phyloP scores from a whole-genome alignment of 2,113 vertebrate genomes.

The Colistium nudipinnis region DNA sequence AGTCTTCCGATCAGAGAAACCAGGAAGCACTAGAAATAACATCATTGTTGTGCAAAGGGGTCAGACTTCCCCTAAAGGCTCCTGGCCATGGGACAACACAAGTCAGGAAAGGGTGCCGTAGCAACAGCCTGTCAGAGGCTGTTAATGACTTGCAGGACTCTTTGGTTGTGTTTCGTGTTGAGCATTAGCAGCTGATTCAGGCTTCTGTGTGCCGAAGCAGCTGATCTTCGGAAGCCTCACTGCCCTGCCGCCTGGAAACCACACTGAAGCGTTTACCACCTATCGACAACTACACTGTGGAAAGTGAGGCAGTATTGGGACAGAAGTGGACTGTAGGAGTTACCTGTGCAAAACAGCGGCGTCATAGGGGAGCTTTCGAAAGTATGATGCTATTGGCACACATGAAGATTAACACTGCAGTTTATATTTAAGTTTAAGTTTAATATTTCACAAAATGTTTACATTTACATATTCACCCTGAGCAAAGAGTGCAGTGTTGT shows the following conservation, averaged over 20 bases:
- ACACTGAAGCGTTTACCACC: not conserved
- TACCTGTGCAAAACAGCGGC: too few species aligned
- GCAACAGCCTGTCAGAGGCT: not conserved
- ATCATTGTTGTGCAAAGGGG: not conserved
- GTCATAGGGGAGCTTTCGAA: too few species aligned
- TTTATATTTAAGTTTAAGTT: too few species aligned
- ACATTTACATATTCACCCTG: too few species aligned
- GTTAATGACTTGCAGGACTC: slow-evolving; percentile 4
- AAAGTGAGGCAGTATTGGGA: too few species aligned
- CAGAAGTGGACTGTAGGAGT: too few species aligned
- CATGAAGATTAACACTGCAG: too few species aligned
- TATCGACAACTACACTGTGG: too few species aligned
- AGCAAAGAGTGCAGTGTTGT: too few species aligned
- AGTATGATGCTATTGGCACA: too few species aligned
- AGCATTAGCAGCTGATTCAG: slow-evolving; percentile 2
- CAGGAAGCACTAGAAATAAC: slow-evolving; percentile 5
- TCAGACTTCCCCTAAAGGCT: slow-evolving; percentile 5
- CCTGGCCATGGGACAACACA: slow-evolving; percentile 1
- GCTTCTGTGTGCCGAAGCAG: slow-evolving; percentile 3
- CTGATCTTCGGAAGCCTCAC: not conserved
- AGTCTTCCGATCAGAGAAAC: not conserved
- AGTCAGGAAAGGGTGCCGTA: not conserved
- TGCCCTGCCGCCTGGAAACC: not conserved
- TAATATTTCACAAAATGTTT: too few species aligned
- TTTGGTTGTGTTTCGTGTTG: not conserved